Conservation (phyloP, 2,113 vertebrate genomes). For the Gallinago undulata region DNA sequence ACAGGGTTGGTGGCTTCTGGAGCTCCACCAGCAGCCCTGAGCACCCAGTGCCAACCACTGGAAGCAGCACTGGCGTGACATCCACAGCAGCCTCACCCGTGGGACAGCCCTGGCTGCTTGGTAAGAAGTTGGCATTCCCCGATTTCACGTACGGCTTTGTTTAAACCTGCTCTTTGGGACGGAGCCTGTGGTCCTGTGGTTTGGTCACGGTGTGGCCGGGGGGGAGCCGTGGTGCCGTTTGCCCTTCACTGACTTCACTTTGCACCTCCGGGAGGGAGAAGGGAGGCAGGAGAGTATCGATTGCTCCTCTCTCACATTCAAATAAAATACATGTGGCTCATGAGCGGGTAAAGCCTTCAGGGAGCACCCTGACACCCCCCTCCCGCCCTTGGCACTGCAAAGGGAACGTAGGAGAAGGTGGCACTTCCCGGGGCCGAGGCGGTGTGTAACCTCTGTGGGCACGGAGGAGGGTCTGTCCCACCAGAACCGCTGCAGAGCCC, state of each 20-base stretch:
- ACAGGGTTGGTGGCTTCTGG: neutral
- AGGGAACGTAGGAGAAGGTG: accelerated
- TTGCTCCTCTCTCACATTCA: neutral
- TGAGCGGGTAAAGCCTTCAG: neutral
- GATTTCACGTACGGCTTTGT: neutral
- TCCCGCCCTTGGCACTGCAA: neutral
- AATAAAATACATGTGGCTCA: neutral
- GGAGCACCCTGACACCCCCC: neutral
- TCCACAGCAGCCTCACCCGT: accelerated
- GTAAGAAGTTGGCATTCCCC: neutral
- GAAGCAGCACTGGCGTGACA: neutral
- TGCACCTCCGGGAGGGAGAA: neutral
- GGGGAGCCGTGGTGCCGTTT: neutral
- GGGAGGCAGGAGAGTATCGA: neutral
- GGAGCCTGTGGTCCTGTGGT: too few relatives aligned
- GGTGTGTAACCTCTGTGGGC: neutral
- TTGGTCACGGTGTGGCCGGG: neutral
- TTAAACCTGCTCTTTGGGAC: accelerated
- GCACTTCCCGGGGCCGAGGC: neutral
- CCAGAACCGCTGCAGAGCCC: neutral
- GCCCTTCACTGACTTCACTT: neutral
- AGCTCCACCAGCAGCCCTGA: neutral
- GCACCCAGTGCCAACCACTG: neutral
- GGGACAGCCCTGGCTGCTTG: neutral
- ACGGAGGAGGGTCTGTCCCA: neutral